Evolutionary conservation across 37 sponge, comb jelly and placozoan species (phyloP).

Genomic region (Amphimedon queenslandica): DNA sequence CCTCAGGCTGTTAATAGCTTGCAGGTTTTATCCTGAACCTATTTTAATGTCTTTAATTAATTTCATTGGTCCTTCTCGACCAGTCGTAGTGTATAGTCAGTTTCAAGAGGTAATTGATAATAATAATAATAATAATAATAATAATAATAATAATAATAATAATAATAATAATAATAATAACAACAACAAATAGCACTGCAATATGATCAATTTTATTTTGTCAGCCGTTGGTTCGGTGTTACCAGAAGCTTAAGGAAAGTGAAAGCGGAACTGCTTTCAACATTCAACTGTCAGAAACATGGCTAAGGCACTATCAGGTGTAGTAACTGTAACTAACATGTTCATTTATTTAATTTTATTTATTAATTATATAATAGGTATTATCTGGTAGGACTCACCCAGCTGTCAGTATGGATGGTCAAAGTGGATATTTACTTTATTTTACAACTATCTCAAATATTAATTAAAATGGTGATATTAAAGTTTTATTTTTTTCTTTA

Average conservation of each 20-base stretch:
- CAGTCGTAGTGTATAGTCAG: slow-evolving; percentile 65
- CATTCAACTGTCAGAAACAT: slow-evolving; percentile 69
- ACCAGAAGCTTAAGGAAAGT: slow-evolving; percentile 37
- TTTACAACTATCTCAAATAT: no score
- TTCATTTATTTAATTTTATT: background rate
- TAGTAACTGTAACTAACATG: background rate
- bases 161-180: background rate
- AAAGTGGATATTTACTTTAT: slow-evolving; percentile 53
- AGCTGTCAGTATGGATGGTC: slow-evolving; percentile 51
- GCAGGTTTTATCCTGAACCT: slow-evolving; percentile 67
- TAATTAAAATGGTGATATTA: no score
- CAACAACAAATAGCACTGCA: background rate
- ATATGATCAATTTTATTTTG: slow-evolving; percentile 14
- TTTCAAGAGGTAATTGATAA: slow-evolving; percentile 47
- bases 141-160: background rate
- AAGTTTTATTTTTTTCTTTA: no score
- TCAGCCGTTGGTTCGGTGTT: slow-evolving; percentile 64
- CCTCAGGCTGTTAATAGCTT: slow-evolving; percentile 59
- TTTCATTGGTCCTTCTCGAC: slow-evolving; percentile 71
- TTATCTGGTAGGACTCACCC: slow-evolving; percentile 64
- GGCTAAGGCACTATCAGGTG: slow-evolving; percentile 81
- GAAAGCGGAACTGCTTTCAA: slow-evolving; percentile 38
- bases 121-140: slow-evolving; percentile 4
- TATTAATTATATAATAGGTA: slow-evolving; percentile 33
- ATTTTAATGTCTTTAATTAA: slow-evolving; percentile 44